Conservation (phyloP, 2,797 vertebrate genomes). For the Sciaenops ocellatus region DNA sequence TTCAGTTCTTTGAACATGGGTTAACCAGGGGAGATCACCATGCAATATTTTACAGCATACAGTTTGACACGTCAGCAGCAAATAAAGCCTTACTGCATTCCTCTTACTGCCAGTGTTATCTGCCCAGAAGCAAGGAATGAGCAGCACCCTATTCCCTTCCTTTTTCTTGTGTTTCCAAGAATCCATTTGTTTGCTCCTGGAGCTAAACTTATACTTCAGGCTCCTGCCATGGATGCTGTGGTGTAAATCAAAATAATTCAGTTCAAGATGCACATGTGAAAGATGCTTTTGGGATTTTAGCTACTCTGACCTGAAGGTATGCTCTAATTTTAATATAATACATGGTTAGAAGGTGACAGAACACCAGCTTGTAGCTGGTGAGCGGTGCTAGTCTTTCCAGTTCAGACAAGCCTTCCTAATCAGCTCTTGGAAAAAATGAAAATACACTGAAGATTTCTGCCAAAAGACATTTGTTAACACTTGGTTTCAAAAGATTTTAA, state of each 20-base stretch:
- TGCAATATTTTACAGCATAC: slow-evolving; percentile 63
- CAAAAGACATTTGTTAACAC: slow-evolving; percentile 15
- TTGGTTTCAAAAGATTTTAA: slow-evolving; percentile 18
- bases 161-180: slow-evolving; percentile 54
- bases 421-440: slow-evolving; percentile 25
- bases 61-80: slow-evolving; percentile 71
- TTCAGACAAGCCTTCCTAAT: slow-evolving; percentile 13
- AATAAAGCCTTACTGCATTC: slow-evolving; percentile 60
- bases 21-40: slow-evolving; percentile 71
- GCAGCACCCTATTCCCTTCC: slow-evolving; percentile 21
- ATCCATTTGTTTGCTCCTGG: slow-evolving; percentile 43
- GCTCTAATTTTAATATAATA: slow-evolving; percentile 26
- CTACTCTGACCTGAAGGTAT: slow-evolving; percentile 11
- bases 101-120: slow-evolving; percentile 61
- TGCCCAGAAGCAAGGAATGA: slow-evolving; percentile 62
- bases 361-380: slow-evolving; percentile 9
- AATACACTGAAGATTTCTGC: slow-evolving; percentile 8
- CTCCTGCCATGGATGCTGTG: slow-evolving; percentile 14
- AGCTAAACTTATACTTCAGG: slow-evolving; percentile 41
- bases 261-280: slow-evolving; percentile 28
- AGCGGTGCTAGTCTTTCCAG: background rate
- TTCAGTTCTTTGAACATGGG: slow-evolving; percentile 68
- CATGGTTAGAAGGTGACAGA: slow-evolving; percentile 11
- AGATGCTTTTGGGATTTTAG: slow-evolving; percentile 15
- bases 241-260: slow-evolving; percentile 48